Percentiles rank a stretch among this genome's conserved stretches.
These are phyloP conservation scores for Callosobruchus maculatus DNA, from an alignment of 2,888 invertebrate genomes.

Conservation along the genomic window DNA sequence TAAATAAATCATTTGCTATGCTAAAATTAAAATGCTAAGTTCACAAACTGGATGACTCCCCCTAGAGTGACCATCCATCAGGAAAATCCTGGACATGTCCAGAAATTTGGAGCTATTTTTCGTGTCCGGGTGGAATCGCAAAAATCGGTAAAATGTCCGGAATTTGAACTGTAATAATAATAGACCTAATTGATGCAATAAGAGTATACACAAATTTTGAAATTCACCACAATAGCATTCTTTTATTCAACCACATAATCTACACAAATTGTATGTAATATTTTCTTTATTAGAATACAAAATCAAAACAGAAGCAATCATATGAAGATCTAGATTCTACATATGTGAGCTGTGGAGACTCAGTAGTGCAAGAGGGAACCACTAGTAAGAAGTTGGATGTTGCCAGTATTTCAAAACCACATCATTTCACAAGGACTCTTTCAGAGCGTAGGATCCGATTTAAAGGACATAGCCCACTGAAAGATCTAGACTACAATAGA, in stretches of 20 bases:
- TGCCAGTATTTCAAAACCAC: slow-evolving; percentile 37
- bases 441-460: slow-evolving; percentile 44
- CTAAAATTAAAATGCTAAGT: too few relatives aligned
- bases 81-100: too few relatives aligned
- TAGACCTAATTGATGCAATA: too few relatives aligned
- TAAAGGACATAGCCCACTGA: slow-evolving; percentile 44
- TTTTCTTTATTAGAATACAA: not conserved
- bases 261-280: not conserved
- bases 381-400: slow-evolving; percentile 47
- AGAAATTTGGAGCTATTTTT: too few relatives aligned
- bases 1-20: slow-evolving; percentile 13
- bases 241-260: too few relatives aligned
- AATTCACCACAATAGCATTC: too few relatives aligned
- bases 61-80: too few relatives aligned
- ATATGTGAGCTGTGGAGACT: slow-evolving; percentile 47
- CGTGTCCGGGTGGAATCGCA: too few relatives aligned
- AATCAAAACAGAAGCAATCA: slow-evolving; percentile 8
- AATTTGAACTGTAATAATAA: too few relatives aligned
- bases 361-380: slow-evolving; percentile 29
- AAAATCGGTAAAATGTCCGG: too few relatives aligned
- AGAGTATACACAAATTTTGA: too few relatives aligned
- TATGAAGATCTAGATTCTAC: slow-evolving; percentile 41
- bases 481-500: slow-evolving; percentile 33
- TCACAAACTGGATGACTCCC: too few relatives aligned
- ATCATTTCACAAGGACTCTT: slow-evolving; percentile 37